Base-by-base conservation (phyloP, 2,113 vertebrate species). In the Dipodomys merriami region DNA sequence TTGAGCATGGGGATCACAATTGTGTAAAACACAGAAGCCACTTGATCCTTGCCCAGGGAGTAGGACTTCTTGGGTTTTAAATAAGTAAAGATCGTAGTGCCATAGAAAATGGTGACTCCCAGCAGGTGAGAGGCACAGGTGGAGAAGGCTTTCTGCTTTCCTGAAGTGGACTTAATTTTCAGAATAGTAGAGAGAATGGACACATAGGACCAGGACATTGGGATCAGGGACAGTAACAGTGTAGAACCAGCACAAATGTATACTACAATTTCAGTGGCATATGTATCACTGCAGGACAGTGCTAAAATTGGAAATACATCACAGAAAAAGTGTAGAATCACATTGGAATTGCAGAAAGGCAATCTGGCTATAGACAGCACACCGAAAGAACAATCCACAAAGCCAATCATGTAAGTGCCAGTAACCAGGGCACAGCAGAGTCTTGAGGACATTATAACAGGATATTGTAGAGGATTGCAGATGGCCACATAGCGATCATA, bases 1-100 rank as follows among this genome's bases (percentile, higher is more conserved):
- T 96, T 97, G 60, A 97, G 67, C 96, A 97, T 95, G 23, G 96
- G 92, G 12, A 95, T 96, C n/a, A 93, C 85, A 12, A 95, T 91
- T 1, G 95, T 86, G 15, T 97, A 97, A 62, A 97, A 96, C 0
- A 97, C 84, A 39, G 95, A 96, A 69, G 93, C 93, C 4, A 96
- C 46, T 49, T 96, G 94, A 29, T 97, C 95, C n/a, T 90, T 93
- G 81, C 94, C 96, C 69, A 96, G 25, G 0, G 88, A 88, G 19
- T 96, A 96, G 16, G 91, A 95, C 0, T 64, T 83, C 16, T 16
- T 95, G 33, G 95, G 90, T 9, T 91, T 85, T 73, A 96, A 90
- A 6, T 96, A 90, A 49, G 82, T 94, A 65, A 95, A 95, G n/a
- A 65, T 91, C 27, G 13, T 12, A 3, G 92, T 93, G 0, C 80